Base-by-base conservation (phyloP, 35 echinoderm and acorn worm species). In the Amphiura filiformis region DNA sequence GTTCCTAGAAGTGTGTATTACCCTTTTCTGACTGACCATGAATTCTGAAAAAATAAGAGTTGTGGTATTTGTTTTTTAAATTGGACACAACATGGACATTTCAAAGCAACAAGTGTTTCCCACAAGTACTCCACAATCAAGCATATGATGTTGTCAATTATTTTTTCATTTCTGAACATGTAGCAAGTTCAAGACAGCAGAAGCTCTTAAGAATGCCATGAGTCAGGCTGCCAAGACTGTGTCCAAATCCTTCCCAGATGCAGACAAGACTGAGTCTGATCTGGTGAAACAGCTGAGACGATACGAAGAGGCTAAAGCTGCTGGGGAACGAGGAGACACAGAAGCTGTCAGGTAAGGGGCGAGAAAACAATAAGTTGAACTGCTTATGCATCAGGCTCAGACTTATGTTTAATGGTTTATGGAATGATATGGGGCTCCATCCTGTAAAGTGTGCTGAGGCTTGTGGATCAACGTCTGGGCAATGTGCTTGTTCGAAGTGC, bases 291-390 rank as follows among this genome's bases (percentile, higher is more conserved):
- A 96, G 78, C 65, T 96, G 26, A 52, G 83, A 56, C 88, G 79
- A 44, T 77, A 89, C 57, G 87, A 96, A 28, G 90, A 96, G 39
- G 94, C 94, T 15, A 96, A 90, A 13, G 86, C 82, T 22, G 94
- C 94, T 31, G 94, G 90, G 30, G 56, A 92, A 65, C 77, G 56
- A 39, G 94, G 94, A 17, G 84, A 89, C 31, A 12, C 61, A 15
- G 86, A 83, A 33, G 84, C 82, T 49, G 77, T 96, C 22, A 86
- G 82, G 94, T 92, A 90, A 38, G 80, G 36, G 32, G 39, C 3
- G n/a, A n/a, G n/a, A n/a, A n/a, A n/a, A n/a, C n/a, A n/a, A n/a
- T n/a, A n/a, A n/a, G n/a, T n/a, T n/a, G n/a, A n/a, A n/a, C n/a
- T n/a, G n/a, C n/a, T n/a, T n/a, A n/a, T n/a, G n/a, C n/a, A n/a